Conservation (phyloP, 2,888 invertebrate genomes). For the Amiota communis region DNA sequence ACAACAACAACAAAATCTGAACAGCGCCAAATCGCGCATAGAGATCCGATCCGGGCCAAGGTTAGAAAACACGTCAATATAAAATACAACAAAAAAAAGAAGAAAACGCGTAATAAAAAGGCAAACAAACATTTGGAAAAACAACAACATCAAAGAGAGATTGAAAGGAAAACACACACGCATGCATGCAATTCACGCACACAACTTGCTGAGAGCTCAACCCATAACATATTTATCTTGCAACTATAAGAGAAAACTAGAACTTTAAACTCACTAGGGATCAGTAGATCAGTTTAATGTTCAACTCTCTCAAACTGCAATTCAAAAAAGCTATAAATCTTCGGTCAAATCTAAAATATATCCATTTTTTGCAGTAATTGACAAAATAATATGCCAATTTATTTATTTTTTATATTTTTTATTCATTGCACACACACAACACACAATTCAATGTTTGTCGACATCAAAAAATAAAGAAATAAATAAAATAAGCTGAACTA, state of each 20-base stretch:
- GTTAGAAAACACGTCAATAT: slow-evolving; percentile 70
- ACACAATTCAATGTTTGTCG: not conserved
- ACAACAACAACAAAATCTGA: slow-evolving; percentile 24
- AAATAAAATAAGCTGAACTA: not conserved
- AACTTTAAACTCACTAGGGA: too few species aligned
- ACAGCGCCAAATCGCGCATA: slow-evolving; percentile 45
- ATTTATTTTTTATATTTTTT: slow-evolving; percentile 40
- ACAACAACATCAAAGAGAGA: slow-evolving; percentile 38
- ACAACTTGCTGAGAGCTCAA: not conserved
- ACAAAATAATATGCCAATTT: slow-evolving; percentile 64
- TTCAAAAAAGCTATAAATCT: too few species aligned
- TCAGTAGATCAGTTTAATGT: too few species aligned
- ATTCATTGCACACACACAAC: too few species aligned
- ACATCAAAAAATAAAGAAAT: not conserved
- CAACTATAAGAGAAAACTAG: not conserved
- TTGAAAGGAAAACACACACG: not conserved
- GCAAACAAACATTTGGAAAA: slow-evolving; percentile 43
- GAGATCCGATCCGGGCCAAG: slow-evolving; percentile 70
- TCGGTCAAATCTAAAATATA: not conserved
- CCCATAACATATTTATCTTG: not conserved
- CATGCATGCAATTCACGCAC: not conserved
- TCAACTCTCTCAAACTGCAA: too few species aligned
- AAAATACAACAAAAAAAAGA: slow-evolving; percentile 54
- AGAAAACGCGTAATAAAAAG: not conserved
- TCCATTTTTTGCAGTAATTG: slow-evolving; percentile 40